Base-by-base conservation (phyloP, 1,140 invertebrate genomes). In the Probaryconus sp. region DNA sequence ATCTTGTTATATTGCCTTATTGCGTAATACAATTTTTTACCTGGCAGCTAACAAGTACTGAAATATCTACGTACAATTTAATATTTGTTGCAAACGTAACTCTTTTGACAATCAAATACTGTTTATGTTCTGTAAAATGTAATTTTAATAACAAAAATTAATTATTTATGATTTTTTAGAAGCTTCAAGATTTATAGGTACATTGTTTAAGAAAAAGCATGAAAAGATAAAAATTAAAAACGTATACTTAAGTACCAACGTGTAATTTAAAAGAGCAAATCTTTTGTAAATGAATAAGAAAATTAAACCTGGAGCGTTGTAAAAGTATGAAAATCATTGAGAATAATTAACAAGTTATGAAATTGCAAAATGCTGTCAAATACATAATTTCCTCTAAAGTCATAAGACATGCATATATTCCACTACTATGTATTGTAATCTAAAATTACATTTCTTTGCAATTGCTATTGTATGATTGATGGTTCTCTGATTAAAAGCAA, bases 291-390 rank as follows among this genome's bases (percentile, higher is more conserved):
- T 63, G 48, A 7, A 50, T 40, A 16, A 3, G 3, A 11, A 37
- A 48, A 35, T 48, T 42, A 42, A 51, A 43, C 37, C 18, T 37
- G 26, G 42, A 47, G 30, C 6, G 35, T 5, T 11, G 40, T 45
- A 14, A 0, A 6, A 14, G 42, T 56, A 33, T 30, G 38, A 73
- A 63, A 63, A 47, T 73, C 51, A 60, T 60, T 56, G 50, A 58
- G 51, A 67, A 67, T 68, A 63, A 68, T 68, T 68, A 68, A 68
- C 58, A 28, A 43, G 64, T 74, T 74, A 74, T 42, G 70, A 74
- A 74, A 68, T 74, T 13, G 38, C 31, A 55, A 50, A 56, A 40
- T 33, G 21, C 56, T n/a, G 28, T 21, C 35, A 30, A 42, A 61
- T 31, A 31, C 58, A 48, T 73, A 65, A 67, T 74, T 68, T 74